These are phyloP conservation scores for Tupiocoris notatus DNA, from an alignment of 2,888 invertebrate species.

Conservation along the genomic window DNA sequence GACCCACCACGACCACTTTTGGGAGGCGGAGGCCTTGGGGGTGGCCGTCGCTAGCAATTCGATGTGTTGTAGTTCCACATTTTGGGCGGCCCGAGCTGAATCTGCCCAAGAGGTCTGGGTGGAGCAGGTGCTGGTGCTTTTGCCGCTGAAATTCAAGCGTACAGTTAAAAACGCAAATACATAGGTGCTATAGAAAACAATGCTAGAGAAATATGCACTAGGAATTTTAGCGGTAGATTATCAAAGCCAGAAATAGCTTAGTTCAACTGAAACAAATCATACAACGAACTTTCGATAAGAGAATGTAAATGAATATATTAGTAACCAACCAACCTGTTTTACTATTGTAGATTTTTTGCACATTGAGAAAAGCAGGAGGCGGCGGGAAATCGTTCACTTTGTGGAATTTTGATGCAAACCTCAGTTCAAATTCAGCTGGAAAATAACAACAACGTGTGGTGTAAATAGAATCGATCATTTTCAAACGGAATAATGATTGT, in stretches of 20 bases:
- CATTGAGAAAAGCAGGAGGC: conserved; percentile 54
- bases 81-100: conserved; percentile 61
- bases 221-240: too few relatives aligned
- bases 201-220: too few relatives aligned
- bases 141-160: conserved; percentile 51
- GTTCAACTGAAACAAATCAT: not conserved
- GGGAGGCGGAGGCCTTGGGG: conserved; percentile 35
- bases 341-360: conserved; percentile 53
- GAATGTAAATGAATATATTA: not conserved
- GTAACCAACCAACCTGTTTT: conserved; percentile 53
- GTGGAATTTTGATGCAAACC: conserved; percentile 55
- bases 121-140: conserved; percentile 66
- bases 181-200: too few relatives aligned
- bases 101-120: conserved; percentile 60
- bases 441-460: too few relatives aligned
- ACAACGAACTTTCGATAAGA: not conserved
- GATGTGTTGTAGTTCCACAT: conserved; percentile 59
- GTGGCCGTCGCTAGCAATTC: conserved; percentile 54
- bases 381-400: conserved; percentile 55
- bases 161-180: too few relatives aligned
- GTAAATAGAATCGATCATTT: too few relatives aligned
- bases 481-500: too few relatives aligned
- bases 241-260: not conserved
- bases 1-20: not conserved
- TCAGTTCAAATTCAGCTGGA: conserved; percentile 55